Conservation (phyloP, 2,113 vertebrate genomes). For the zebrafish (Danio rerio) region DNA sequence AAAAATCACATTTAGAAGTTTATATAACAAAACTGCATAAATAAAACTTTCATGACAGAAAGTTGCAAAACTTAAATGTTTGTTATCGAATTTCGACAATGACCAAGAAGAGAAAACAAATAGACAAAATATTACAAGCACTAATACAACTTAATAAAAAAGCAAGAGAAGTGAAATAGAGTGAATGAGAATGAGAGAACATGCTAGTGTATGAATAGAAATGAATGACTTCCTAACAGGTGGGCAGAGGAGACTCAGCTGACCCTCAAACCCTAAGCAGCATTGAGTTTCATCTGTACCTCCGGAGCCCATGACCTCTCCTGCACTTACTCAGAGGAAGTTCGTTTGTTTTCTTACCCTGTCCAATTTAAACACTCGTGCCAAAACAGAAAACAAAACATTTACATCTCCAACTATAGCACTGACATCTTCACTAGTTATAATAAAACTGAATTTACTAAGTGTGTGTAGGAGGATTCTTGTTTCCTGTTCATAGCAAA, state of each 20-base stretch:
- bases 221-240: slow-evolving; percentile 75
- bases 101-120: background rate
- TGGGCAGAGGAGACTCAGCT: slow-evolving; percentile 55
- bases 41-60: slow-evolving; percentile 20
- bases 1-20: too few relatives aligned
- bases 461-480: too few relatives aligned
- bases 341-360: slow-evolving; percentile 61
- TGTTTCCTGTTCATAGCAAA: too few relatives aligned
- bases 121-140: background rate
- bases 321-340: slow-evolving; percentile 60
- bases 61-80: slow-evolving; percentile 28
- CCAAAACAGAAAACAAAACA: background rate
- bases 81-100: background rate
- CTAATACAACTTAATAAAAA: background rate
- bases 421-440: too few relatives aligned
- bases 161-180: slow-evolving; percentile 17
- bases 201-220: slow-evolving; percentile 57
- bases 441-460: too few relatives aligned
- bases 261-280: slow-evolving; percentile 56
- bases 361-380: slow-evolving; percentile 53
- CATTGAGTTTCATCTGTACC: slow-evolving; percentile 64
- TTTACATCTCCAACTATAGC: background rate
- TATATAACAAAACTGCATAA: background rate
- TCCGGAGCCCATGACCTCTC: slow-evolving; percentile 61
- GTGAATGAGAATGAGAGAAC: slow-evolving; percentile 41